Conservation (phyloP, 2,888 invertebrate genomes). For the Acanthosepion lycidas region DNA sequence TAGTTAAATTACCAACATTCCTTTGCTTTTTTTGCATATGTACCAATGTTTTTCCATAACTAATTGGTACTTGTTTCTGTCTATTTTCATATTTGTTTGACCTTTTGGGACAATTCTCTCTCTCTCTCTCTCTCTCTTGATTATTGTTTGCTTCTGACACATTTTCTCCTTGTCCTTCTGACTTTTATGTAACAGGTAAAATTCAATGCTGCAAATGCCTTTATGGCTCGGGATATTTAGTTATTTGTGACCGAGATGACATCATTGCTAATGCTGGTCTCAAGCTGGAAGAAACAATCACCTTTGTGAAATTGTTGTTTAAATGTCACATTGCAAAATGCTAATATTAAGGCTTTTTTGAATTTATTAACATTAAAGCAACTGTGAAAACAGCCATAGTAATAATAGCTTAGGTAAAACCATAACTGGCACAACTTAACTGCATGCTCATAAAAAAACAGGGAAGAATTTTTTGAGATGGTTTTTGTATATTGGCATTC, state of each 20-base stretch:
- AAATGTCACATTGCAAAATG: neutral
- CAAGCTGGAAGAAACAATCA: neutral
- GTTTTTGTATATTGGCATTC: too few relatives aligned
- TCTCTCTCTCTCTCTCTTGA: too few relatives aligned
- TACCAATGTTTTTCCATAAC: neutral
- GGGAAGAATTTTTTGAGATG: too few relatives aligned
- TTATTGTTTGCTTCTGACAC: too few relatives aligned
- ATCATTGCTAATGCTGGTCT: neutral
- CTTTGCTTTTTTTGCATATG: neutral
- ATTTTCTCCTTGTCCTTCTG: neutral
- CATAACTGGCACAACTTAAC: too few relatives aligned
- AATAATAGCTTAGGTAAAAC: too few relatives aligned
- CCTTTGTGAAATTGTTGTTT: neutral
- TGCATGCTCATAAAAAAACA: too few relatives aligned
- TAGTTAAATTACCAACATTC: neutral
- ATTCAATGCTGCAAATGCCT: neutral
- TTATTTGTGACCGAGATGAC: neutral
- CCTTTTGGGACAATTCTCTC: neutral
- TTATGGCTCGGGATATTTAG: neutral
- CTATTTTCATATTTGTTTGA: neutral
- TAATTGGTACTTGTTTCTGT: neutral
- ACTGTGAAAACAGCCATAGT: too few relatives aligned
- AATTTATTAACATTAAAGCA: too few relatives aligned
- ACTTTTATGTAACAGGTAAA: neutral
- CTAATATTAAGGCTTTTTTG: neutral